Conservation (phyloP, 1,140 invertebrate genomes). For the Drosophila elegans region DNA sequence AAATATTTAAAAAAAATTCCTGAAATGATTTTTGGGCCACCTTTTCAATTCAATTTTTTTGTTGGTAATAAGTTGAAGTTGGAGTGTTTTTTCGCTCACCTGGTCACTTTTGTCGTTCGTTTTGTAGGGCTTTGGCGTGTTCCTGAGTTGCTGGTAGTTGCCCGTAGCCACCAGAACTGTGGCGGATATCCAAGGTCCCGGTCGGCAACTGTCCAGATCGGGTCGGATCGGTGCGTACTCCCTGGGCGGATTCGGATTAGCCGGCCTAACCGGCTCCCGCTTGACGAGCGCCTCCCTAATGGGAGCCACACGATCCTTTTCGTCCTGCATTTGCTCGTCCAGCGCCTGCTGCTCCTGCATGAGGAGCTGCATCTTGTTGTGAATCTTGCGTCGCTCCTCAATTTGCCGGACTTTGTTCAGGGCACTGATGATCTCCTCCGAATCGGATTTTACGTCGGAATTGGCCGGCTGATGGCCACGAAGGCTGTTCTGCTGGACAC, state of each 20-base stretch:
- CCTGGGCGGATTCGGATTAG: background rate
- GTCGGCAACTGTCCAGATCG: background rate
- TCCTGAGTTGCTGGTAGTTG: background rate
- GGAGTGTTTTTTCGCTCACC: background rate
- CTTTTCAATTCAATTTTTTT: no score
- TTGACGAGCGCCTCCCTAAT: background rate
- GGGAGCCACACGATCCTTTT: background rate
- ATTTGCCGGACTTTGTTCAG: background rate
- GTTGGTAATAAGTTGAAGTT: no score
- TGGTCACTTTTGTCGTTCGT: background rate
- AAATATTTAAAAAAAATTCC: no score
- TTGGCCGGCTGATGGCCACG: conserved; percentile 3
- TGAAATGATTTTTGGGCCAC: no score
- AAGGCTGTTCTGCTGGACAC: background rate
- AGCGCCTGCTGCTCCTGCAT: background rate
- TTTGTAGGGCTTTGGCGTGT: background rate
- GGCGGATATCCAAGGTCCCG: background rate
- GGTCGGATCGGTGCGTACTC: background rate
- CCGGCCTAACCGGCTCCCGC: background rate
- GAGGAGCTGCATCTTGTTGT: background rate
- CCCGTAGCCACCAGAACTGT: conserved; percentile 2
- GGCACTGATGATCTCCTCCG: background rate
- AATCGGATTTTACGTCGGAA: background rate
- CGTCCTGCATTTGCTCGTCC: background rate
- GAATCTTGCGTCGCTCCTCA: conserved; percentile 6